A percentile compares a stretch with the other conserved stretches of the same genome.
phyloP scores from a whole-genome alignment of 2,888 invertebrate genomes.

The Eupithecia dodoneata region DNA sequence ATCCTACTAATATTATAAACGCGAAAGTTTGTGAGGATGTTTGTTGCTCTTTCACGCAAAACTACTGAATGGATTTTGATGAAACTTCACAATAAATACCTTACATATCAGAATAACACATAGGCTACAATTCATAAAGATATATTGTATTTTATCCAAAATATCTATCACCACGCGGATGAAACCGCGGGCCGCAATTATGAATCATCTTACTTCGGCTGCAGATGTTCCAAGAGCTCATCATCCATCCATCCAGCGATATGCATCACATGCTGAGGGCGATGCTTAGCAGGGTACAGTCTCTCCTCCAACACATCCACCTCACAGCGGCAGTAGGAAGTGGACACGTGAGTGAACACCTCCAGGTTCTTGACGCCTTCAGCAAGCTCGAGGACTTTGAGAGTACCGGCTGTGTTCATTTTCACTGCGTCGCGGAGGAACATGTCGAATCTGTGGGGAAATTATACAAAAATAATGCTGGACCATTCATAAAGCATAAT shows the following conservation, averaged over 20 bases:
- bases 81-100: no score
- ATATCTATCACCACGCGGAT: no score
- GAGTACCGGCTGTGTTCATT: slow-evolving; percentile 94
- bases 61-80: no score
- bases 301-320: slow-evolving; percentile 90
- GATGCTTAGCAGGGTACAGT: slow-evolving; percentile 87
- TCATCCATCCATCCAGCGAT: slow-evolving; percentile 88
- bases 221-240: slow-evolving; percentile 84
- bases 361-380: slow-evolving; percentile 87
- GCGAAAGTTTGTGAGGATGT: no score
- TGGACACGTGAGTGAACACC: slow-evolving; percentile 93
- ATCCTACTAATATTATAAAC: no score
- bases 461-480: no score
- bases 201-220: slow-evolving; percentile 83
- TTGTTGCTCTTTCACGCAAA: no score
- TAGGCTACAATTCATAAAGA: no score
- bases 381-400: slow-evolving; percentile 89
- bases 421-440: slow-evolving; percentile 91
- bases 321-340: slow-evolving; percentile 96
- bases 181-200: no score
- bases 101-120: no score
- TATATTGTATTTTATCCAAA: no score
- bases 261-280: slow-evolving; percentile 86
- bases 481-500: no score
- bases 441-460: slow-evolving; percentile 89